Base-by-base conservation (phyloP, 2,888 invertebrate genomes). In the Cephonodes hylas region DNA sequence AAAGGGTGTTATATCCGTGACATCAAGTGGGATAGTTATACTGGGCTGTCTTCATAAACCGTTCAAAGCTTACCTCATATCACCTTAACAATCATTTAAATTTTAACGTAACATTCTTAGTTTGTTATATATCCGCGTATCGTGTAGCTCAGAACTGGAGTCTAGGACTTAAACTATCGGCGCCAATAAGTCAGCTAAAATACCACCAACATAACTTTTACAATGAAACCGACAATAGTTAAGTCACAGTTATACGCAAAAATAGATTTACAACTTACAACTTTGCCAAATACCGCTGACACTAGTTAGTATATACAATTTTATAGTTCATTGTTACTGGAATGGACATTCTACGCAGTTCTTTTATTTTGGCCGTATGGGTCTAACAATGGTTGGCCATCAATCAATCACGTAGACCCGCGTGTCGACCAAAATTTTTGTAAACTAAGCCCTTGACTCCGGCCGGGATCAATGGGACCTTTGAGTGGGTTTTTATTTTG, bases 401-500 rank as follows among this genome's bases (percentile, higher is more conserved):
- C 31, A 31, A 53, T 53, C 53, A 53, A 53, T 53, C 53, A 53
- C n/a, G 5, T 22, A 23, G 6, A 31, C 10, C n/a, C 53, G 38
- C 53, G 27, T 31, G 53, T 31, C 31, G 31, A 31, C 31, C 27
- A 53, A 53, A 53, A 53, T 53, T 31, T 53, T 53, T 53, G 53
- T 18, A 18, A 53, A 38, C 38, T 10, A 38, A 53, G 53, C 53
- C 53, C 31, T 53, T 31, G 31, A 31, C 53, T 53, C 18, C 53
- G n/a, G 48, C 4, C 38, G 3, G 22, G 45, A 10, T 15, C 48
- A 15, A 10, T 18, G 27, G 7, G 18, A 31, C 31, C 4, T 27
- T 31, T 18, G 10, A 2, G 1, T 4, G n/a, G 31, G 5, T 23
- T n/a, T 23, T 53, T 18, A 53, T 27, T 53, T 53, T 53, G 27